Percentiles rank a stretch among this genome's conserved stretches.
Conservation (phyloP, 2,888 invertebrate species). For the Synanthedon vespiformis region DNA sequence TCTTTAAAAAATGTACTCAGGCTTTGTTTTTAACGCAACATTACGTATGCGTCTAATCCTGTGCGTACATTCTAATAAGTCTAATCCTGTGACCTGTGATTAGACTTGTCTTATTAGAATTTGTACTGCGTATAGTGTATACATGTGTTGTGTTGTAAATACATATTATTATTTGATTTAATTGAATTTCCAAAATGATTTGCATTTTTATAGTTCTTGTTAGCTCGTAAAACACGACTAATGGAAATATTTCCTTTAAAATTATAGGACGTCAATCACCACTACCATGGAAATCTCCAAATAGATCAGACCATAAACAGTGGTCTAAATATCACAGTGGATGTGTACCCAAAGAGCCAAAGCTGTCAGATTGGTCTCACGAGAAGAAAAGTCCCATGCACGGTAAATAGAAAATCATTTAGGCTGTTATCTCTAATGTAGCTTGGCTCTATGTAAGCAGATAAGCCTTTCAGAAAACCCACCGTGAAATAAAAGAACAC, state of each 20-base stretch:
- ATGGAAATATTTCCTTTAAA: neutral
- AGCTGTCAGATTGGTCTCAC: slow-evolving; percentile 8
- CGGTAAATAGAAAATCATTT: neutral
- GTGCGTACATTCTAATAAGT: too few species aligned
- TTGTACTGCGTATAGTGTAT: neutral
- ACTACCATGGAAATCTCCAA: slow-evolving; percentile 1
- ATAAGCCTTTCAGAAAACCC: too few species aligned
- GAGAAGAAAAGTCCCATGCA: slow-evolving; percentile 7
- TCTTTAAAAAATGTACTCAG: too few species aligned
- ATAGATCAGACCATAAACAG: slow-evolving; percentile 6
- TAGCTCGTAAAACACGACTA: neutral
- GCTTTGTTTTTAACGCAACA: too few species aligned
- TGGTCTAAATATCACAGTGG: slow-evolving; percentile 24
- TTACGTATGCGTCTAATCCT: too few species aligned
- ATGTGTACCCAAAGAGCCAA: slow-evolving; percentile 14
- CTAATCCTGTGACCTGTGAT: too few species aligned
- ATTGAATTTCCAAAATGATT: too few species aligned
- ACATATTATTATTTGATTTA: too few species aligned
- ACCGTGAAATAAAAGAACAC: too few species aligned
- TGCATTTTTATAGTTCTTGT: neutral
- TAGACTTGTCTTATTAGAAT: neutral
- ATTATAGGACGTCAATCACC: neutral
- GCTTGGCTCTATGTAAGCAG: too few species aligned
- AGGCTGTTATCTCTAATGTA: slow-evolving; percentile 2
- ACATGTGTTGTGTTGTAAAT: too few species aligned